phyloP scores from a whole-genome alignment of 1,140 invertebrate genomes.

The Brachionus plicatilis region DNA sequence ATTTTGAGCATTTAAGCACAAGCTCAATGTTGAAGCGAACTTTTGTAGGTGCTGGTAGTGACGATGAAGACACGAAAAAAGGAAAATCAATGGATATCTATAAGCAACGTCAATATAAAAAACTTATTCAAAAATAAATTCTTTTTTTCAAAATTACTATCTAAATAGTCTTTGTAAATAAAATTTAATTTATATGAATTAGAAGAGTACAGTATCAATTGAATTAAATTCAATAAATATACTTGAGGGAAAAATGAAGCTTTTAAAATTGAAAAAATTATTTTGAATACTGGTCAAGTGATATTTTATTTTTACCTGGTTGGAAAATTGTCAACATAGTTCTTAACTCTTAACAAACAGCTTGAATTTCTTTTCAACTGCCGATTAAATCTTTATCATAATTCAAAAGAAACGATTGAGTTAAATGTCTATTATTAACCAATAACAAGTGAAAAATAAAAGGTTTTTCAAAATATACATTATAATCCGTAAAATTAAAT shows the following conservation, averaged over 20 bases:
- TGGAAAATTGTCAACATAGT: not conserved
- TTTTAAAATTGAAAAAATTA: not conserved
- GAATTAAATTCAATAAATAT: too few relatives aligned
- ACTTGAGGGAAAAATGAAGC: not conserved
- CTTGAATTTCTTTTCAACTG: not conserved
- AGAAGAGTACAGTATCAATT: too few relatives aligned
- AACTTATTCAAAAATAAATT: conserved; percentile 39
- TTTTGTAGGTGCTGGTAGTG: not conserved
- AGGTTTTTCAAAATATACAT: too few relatives aligned
- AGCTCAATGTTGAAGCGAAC: not conserved
- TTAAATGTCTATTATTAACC: not conserved
- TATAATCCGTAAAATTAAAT: too few relatives aligned
- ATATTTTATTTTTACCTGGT: not conserved
- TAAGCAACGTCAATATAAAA: conserved; percentile 40
- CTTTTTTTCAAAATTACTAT: not conserved
- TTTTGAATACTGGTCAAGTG: not conserved
- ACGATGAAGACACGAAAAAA: conserved; percentile 33
- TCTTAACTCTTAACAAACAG: not conserved
- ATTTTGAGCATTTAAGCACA: conserved; percentile 20
- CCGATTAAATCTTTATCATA: not conserved
- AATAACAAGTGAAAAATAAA: too few relatives aligned
- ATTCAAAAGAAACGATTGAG: not conserved
- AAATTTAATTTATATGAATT: not conserved
- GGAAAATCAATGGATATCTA: conserved; percentile 35
- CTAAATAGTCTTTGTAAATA: not conserved